phyloP scores from a whole-genome alignment of 1,140 invertebrate genomes.

The Aphis craccivora region DNA sequence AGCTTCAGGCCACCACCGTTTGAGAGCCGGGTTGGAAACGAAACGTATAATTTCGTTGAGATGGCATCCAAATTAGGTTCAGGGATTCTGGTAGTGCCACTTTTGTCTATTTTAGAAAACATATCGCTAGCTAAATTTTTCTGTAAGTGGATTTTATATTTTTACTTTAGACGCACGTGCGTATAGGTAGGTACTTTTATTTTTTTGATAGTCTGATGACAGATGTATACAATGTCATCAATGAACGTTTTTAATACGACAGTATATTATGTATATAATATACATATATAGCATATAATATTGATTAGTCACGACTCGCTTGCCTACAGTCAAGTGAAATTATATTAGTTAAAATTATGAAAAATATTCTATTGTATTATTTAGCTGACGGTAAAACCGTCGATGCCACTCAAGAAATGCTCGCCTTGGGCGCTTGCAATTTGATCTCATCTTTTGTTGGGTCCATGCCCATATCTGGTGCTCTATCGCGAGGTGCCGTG shows the following conservation, averaged over 20 bases:
- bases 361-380: conserved; percentile 58
- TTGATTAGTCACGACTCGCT: neutral
- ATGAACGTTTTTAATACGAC: neutral
- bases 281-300: neutral
- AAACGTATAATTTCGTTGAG: conserved; percentile 73
- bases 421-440: conserved; percentile 81
- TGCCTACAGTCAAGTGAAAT: neutral
- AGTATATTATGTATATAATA: neutral
- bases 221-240: neutral
- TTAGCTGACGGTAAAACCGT: conserved; percentile 72
- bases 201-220: too few relatives aligned
- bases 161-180: neutral
- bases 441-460: conserved; percentile 83
- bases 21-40: conserved; percentile 70
- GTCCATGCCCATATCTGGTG: conserved; percentile 86
- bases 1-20: conserved; percentile 72
- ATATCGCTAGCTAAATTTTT: conserved; percentile 85
- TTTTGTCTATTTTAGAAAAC: conserved; percentile 81
- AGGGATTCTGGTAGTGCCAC: conserved; percentile 79
- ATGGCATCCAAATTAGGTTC: conserved; percentile 75
- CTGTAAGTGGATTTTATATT: conserved; percentile 64
- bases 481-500: conserved; percentile 83
- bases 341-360: neutral
- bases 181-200: too few relatives aligned
- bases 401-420: conserved; percentile 82